Base-by-base conservation (phyloP, 1,140 invertebrate species). In the Mactra quadrangularis region DNA sequence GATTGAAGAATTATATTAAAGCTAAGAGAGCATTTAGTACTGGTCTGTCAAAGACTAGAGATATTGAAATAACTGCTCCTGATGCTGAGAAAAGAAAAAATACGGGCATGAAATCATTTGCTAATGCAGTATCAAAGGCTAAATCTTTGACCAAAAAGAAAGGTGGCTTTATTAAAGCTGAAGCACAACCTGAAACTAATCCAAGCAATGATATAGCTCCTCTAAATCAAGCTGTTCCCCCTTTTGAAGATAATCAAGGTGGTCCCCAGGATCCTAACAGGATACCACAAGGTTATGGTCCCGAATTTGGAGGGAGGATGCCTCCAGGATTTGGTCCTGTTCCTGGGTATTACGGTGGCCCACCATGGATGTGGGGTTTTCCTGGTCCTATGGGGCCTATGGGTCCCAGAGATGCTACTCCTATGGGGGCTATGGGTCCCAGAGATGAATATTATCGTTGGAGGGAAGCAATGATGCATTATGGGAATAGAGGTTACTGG, bases 11-110 rank as follows among this genome's bases (percentile, higher is more conserved):
- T 29, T 87, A 77, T 82, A 47, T 87, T 3, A 60, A 85, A 66
- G 52, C 31, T 22, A 86, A 77, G 38, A 70, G 79, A 60, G 72
- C 86, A 29, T 87, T 87, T 83, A 68, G 83, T 68, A 78, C 60
- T 33, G 74, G 68, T 17, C 45, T 76, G 15, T 71, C 78, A 35
- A 70, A 64, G 47, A 82, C 55, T 19, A 78, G 47, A 53, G 72
- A 68, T 41, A 82, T 82, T 71, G 64, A 72, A 53, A 50, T 86
- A 15, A 82, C 62, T 29, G 82, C 85, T 9, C 85, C 85, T 64
- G 27, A 78, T 64, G 53, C 78, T 27, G 53, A 13, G 9, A 81
- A 60, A 50, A 70, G 45, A 22, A 25, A 35, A 38, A 22, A 11
- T 27, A 17, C 31, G 15, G 27, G 25, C 57, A 68, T 57, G 53